Base-by-base conservation (phyloP, 2,888 invertebrate genomes). In the Orthosia gothica region DNA sequence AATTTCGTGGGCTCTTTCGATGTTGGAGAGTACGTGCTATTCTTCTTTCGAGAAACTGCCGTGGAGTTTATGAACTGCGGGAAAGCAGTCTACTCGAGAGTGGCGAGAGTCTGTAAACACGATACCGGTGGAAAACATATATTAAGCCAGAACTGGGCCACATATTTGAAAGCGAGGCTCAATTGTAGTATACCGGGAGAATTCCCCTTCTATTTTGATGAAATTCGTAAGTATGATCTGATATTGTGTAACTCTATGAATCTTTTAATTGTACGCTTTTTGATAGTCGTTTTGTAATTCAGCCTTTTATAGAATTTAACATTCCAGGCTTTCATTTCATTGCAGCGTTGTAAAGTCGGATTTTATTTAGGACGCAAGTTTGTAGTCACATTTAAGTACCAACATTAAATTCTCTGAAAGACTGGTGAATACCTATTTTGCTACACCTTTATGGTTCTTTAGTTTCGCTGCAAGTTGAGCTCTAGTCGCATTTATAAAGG, bases 161-260 rank as follows among this genome's bases (percentile, higher is more conserved):
- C 97, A 63, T 98, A 97, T 91, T 93, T 97, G 84, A 98, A 98
- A 93, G 97, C 97, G 40, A 94, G 98, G 61, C 97, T 98, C 81
- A 98, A 97, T 92, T 98, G 98, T 91, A 97, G 97, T 86, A 97
- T 98, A 90, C 98, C 98, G 54, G 98, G 98, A 86, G 98, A 98
- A 88, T 98, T 97, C 89, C 98, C 98, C 0, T 98, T 98, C 94
- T 98, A 98, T 93, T 98, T 98, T 93, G 97, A 98, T 93, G 98
- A 98, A 96, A 97, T 98, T 89, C 98, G 97, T 97, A 92, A 97
- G 97, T 97, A 79, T 59, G 40, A 72, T 63, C 32, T 66, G 62
- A 55, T 67, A 58, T 71, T 76, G 49, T 70, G 11, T 52, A 58
- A 18, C 20, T 70, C 65, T 62, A 74, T 76, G 65, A 62, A 72